A percentile compares a stretch with the other conserved stretches of the same genome.
Conservation (phyloP, 2,888 invertebrate genomes). For the Heliconius cydno region DNA sequence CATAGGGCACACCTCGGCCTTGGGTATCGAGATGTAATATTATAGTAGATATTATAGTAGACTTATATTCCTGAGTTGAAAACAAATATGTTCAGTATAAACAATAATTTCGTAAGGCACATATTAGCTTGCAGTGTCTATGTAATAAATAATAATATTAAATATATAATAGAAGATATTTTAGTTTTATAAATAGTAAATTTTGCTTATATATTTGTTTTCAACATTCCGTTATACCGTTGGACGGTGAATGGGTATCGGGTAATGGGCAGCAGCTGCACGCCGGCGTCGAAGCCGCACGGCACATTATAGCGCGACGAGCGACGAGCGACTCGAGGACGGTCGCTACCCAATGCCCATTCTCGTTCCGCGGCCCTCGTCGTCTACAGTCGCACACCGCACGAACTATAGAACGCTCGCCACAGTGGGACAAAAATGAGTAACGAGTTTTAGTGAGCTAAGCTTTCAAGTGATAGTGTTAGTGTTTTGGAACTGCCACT, state of each 20-base stretch:
- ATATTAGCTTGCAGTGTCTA: no score
- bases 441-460: constrained; percentile 70
- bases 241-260: constrained; percentile 48
- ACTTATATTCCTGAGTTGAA: constrained; percentile 20
- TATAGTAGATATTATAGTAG: constrained; percentile 25
- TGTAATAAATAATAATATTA: not conserved
- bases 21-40: constrained; percentile 39
- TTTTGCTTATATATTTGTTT: constrained; percentile 29
- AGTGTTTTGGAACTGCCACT: constrained; percentile 57
- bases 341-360: constrained; percentile 53
- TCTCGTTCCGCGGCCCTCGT: constrained; percentile 49
- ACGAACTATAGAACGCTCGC: constrained; percentile 70
- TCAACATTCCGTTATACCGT: constrained; percentile 62
- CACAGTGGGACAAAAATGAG: constrained; percentile 66
- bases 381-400: constrained; percentile 68
- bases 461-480: constrained; percentile 71
- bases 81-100: constrained; percentile 12
- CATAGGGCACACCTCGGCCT: constrained; percentile 44
- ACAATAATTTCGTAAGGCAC: not conserved
- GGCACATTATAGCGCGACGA: constrained; percentile 40
- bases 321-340: constrained; percentile 49
- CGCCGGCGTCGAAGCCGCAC: constrained; percentile 43
- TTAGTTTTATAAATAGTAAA: not conserved
- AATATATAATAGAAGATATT: not conserved
- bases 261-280: constrained; percentile 36